Base-by-base conservation (phyloP, 2,888 invertebrate species). In the Erebia epiphron region DNA sequence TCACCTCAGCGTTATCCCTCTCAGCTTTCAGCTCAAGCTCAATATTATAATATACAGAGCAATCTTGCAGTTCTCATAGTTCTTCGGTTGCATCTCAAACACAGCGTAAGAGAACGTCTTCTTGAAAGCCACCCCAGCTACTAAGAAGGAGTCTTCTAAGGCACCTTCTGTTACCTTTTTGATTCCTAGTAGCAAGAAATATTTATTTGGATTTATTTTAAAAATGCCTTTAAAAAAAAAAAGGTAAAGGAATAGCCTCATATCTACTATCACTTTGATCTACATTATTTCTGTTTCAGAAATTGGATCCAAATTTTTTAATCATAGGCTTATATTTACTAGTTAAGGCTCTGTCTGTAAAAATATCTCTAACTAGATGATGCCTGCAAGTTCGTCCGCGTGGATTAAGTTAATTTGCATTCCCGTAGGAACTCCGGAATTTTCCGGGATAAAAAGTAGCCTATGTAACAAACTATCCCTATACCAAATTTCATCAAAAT, bases 71-170 rank as follows among this genome's bases (percentile, higher is more conserved):
- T 96, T 94, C 14, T 94, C 87, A 84, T 99, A 99, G 35, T 94
- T 95, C 92, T 99, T 99, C 0, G 98, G 99, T 84, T 99, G 99
- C 99, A 99, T 99, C 94, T 99, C 99, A 87, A 99, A 99, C 11
- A 99, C 99, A 76, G 99, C 99, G 86, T 99, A 99, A 0, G 99
- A 99, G 94, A 99, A 99, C 0, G 99, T 99, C 92, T 99, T 99
- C 92, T 99, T 99, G 90, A 99, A 99, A 0, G 99, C 99, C 1
- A 99, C 99, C 14, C 99, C 99, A 7, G 96, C 95, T 0, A 99
- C 96, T 4, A 99, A 93, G 81, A 96, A 94, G 0, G 99, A 99
- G 78, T 99, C 99, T 82, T 97, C 97, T 1, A 97, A 82, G 0
- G 95, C 97, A 18, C 97, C 97, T 1, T 97, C 97, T 0, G 95